Evolutionary conservation across 2,888 invertebrate genomes (phyloP), one percentile per base, ranked within the genome.

Genomic region (Sarcophaga carnaria): DNA sequence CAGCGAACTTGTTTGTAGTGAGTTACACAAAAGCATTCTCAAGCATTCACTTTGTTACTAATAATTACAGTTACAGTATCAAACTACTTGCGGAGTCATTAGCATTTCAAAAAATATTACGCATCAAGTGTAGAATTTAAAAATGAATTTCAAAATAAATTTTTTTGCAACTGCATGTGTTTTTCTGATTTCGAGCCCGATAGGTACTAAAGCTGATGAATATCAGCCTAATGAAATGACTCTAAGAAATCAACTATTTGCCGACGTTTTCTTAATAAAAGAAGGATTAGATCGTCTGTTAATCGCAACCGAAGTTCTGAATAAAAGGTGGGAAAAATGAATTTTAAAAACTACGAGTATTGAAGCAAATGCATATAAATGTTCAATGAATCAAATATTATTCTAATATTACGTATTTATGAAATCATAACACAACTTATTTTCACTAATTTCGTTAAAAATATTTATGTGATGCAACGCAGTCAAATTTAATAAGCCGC

Each of bases 241-340:
- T 25, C 14, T 79, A 12, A 78, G 85, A 8, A 79, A 79, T 75
- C 82, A 86, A 76, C 45, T 86, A 67, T 67, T 79, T 62, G 74
- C 82, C 1, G 82, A 86, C 66, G 54, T 86, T 17, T 75, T 71
- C 20, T 14, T 79, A 0, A 11, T 82, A 25, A 85, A 76, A 14
- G 70, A 85, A 54, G 81, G 78, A 5, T 78, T 85, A n/a, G 82
- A 81, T 49, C 27, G 12, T 12, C 49, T 86, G 45, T 70, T 70
- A 60, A 82, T 67, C 5, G 60, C 75, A 2, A 66, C 79, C 1
- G 85, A 86, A 25, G 66, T 86, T 11, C 66, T 86, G 17, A 76
- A 76, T 54, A 82, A 82, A 79, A 71, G 78, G 85, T 86, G 47
- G 2, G 10, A 25, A 37, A 4, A 49, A 12, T 14, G 1, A 4